Evolutionary conservation across 2,797 vertebrate species (phyloP), one percentile per base, ranked within the genome.

Genomic region (Rhinogobio ventralis): DNA sequence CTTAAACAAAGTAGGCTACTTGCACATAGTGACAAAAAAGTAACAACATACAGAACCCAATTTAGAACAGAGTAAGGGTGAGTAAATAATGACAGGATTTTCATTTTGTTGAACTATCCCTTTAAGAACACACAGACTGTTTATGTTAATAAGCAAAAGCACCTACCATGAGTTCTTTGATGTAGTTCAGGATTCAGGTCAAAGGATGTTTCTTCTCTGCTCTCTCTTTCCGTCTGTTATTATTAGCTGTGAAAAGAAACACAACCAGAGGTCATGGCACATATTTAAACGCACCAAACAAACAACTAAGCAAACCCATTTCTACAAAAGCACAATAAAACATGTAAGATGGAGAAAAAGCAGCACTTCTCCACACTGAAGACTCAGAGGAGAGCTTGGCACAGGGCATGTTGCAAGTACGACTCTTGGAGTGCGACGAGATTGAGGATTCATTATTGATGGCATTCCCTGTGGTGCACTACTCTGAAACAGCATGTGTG

Each of bases 371-470:
- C 86, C 87, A 85, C 89, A 81, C 57, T 72, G 79, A 87, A 88
- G 84, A 87, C 85, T 88, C 75, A 7, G 73, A 77, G 69, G 86
- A 83, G 77, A 77, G 69, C 69, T 82, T 79, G 90, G 90, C 73
- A 75, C 64, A 23, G 64, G 83, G 83, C 88, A 91, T 91, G 90
- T 88, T 86, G 82, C 89, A 91, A 92, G 88, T 91, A 89, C 88
- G 89, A 92, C 90, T 90, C 89, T 93, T 92, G 82, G 82, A 66
- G 91, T 92, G 91, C 90, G 90, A 90, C 85, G 72, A 89, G 87
- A 87, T 88, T 90, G 90, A 88, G 88, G 91, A 93, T 92, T 86
- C 60, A 93, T 93, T 92, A 94, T 95, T 90, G 85, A 94, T 94
- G 91, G 92, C 85, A 51, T 87, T 91, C 30, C 88, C 88, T 84